These are phyloP conservation scores for Tromatobia lineatoria DNA, from an alignment of 2,888 invertebrate genomes.

Conservation along the genomic window DNA sequence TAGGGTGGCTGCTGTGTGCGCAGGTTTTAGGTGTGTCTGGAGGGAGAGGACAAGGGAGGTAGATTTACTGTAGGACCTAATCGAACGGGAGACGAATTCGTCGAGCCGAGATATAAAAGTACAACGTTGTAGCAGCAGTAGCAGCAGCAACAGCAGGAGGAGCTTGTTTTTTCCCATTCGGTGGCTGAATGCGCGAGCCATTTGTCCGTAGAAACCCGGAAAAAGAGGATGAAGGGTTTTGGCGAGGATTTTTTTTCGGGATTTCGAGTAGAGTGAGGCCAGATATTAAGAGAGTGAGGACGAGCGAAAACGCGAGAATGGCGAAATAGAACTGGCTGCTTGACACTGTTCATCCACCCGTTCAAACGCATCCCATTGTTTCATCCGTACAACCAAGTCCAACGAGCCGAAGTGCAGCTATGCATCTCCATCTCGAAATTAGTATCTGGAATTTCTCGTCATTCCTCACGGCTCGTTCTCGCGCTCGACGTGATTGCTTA, in stretches of 20 bases:
- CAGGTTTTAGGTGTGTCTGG: conserved; percentile 34
- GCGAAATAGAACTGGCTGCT: conserved; percentile 51
- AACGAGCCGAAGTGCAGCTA: conserved; percentile 39
- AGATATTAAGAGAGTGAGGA: conserved; percentile 9
- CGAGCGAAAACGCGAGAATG: conserved; percentile 36
- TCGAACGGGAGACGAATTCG: conserved; percentile 58
- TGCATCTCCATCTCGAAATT: conserved; percentile 59
- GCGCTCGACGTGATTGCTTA: conserved; percentile 12
- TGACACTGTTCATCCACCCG: conserved; percentile 64
- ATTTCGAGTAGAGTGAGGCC: neutral
- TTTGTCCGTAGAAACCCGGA: conserved; percentile 51
- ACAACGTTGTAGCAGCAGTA: conserved; percentile 13
- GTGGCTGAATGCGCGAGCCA: conserved; percentile 58
- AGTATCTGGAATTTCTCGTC: conserved; percentile 53
- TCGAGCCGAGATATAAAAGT: conserved; percentile 55
- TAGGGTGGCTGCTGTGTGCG: neutral
- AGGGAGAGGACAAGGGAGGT: conserved; percentile 19
- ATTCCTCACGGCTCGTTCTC: conserved; percentile 24
- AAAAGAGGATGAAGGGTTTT: conserved; percentile 50
- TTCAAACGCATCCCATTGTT: conserved; percentile 64
- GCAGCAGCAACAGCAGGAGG: conserved; percentile 15
- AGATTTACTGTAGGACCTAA: conserved; percentile 40
- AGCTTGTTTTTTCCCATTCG: conserved; percentile 36
- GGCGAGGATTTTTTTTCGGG: conserved; percentile 2
- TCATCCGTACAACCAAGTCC: conserved; percentile 48